Evolutionary conservation across 2,113 vertebrate species (phyloP).

Genomic region (Speoplatyrhinus poulsoni): DNA sequence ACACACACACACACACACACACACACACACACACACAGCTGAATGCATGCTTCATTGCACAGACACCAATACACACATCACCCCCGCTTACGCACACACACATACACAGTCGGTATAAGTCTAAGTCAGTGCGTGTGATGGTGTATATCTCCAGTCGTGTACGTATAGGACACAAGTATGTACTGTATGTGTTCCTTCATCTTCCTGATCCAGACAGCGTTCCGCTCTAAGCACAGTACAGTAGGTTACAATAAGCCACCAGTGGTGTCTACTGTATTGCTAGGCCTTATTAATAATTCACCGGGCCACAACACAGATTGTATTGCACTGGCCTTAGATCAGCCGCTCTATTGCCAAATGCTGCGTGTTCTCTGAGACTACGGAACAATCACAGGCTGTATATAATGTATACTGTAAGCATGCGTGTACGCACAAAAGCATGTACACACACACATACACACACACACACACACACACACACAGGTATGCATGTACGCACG

Average conservation of each 20-base stretch:
- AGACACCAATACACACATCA: slow-evolving; percentile 28
- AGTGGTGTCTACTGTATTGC: slow-evolving; percentile 31
- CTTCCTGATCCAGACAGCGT: no score
- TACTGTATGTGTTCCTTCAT: no score
- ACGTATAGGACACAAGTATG: no score
- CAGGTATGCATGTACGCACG: neutral
- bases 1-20: slow-evolving; percentile 26
- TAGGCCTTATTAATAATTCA: slow-evolving; percentile 57
- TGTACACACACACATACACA: slow-evolving; percentile 18
- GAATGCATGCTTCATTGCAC: neutral
- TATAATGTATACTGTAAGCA: neutral
- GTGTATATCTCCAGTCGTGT: no score
- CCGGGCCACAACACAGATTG: slow-evolving; percentile 46
- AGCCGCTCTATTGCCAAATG: neutral
- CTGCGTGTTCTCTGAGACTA: slow-evolving; percentile 9
- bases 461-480: slow-evolving; percentile 7
- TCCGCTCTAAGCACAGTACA: neutral
- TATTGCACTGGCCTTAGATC: slow-evolving; percentile 29
- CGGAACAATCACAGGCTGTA: slow-evolving; percentile 4
- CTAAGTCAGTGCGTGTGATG: slow-evolving; percentile 11
- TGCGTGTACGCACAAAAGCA: neutral
- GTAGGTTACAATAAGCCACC: neutral
- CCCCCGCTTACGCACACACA: neutral
- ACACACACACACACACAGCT: slow-evolving; percentile 19
- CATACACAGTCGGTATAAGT: neutral